Percentiles rank a stretch among this genome's conserved stretches.
Evolutionary conservation across 2,797 vertebrate species (phyloP).

Genomic region (Furcifer pardalis): DNA sequence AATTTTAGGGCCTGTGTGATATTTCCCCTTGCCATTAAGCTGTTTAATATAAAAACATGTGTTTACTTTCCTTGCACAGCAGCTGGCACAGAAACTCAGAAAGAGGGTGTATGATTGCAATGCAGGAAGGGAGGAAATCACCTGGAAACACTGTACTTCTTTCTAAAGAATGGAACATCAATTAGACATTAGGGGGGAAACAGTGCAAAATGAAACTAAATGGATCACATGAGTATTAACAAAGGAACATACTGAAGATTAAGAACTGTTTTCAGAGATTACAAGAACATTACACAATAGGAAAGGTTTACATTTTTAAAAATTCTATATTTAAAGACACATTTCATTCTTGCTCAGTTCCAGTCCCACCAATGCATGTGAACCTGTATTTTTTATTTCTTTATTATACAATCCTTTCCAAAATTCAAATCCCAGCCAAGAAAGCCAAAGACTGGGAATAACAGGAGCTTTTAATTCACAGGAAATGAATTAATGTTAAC

Average conservation of each 20-base stretch:
- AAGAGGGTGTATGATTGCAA: neutral
- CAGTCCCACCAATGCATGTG: no score
- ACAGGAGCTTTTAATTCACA: no score
- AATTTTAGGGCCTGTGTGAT: neutral
- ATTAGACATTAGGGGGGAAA: slow-evolving; percentile 18
- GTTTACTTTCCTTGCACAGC: neutral
- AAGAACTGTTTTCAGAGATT: slow-evolving; percentile 11
- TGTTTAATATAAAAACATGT: slow-evolving; percentile 3
- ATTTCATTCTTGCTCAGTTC: neutral
- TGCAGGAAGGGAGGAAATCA: slow-evolving; percentile 21
- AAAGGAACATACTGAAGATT: slow-evolving; percentile 37
- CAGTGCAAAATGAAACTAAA: slow-evolving; percentile 34
- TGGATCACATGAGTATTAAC: slow-evolving; percentile 33
- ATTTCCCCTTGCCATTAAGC: neutral
- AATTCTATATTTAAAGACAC: neutral
- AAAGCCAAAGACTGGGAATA: no score
- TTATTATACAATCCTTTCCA: neutral
- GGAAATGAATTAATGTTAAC: no score
- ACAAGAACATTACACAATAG: neutral
- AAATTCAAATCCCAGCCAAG: no score
- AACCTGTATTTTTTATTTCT: neutral
- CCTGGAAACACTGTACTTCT: slow-evolving; percentile 23
- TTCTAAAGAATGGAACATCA: slow-evolving; percentile 36
- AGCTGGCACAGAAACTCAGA: neutral
- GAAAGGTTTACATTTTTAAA: slow-evolving; percentile 9